Evolutionary conservation across 2,113 vertebrate species (phyloP).

Genomic region (Kryptolebias marmoratus): DNA sequence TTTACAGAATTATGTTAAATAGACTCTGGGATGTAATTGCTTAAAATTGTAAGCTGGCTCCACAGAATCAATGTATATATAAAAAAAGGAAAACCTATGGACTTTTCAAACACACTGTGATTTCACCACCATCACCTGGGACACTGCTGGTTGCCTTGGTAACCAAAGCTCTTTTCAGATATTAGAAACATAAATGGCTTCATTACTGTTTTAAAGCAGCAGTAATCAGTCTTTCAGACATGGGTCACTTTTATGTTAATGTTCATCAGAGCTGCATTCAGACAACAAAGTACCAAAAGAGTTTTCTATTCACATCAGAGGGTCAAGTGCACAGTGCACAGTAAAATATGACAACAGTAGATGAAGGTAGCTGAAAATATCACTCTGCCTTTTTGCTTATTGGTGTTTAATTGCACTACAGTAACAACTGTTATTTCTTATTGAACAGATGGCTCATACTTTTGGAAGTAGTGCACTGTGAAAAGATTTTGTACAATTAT

Average conservation of each 20-base stretch:
- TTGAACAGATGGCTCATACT: too few relatives aligned
- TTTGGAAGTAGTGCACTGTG: too few relatives aligned
- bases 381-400: not conserved
- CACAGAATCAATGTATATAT: not conserved
- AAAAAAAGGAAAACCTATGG: not conserved
- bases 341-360: not conserved
- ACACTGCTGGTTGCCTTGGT: not conserved
- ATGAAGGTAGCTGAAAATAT: not conserved
- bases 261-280: not conserved
- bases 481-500: too few relatives aligned
- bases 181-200: not conserved
- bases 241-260: not conserved
- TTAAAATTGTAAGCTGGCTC: not conserved
- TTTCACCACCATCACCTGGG: not conserved
- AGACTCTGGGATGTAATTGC: not conserved
- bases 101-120: not conserved
- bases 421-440: not conserved
- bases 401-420: not conserved
- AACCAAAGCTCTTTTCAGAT: slow-evolving; percentile 3
- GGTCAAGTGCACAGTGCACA: not conserved
- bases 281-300: not conserved
- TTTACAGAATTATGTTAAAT: not conserved
- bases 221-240: not conserved
- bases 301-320: not conserved
- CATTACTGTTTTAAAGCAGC: not conserved